Evolutionary conservation across 1,140 invertebrate species (phyloP), one percentile per base, ranked within the genome.

Genomic region (Trichomalopsis sarcophagae): DNA sequence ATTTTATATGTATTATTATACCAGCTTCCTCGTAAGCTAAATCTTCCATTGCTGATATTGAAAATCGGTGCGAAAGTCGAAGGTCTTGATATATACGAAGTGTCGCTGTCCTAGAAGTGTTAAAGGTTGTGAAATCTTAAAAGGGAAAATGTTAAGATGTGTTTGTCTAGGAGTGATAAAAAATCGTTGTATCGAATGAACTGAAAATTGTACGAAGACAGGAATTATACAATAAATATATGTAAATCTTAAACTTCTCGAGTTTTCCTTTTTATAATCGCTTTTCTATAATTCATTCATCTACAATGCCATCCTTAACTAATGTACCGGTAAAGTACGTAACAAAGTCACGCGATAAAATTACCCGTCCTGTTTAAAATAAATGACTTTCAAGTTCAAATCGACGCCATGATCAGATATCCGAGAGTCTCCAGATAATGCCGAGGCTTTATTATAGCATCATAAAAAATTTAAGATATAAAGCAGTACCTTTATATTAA

Each of bases 1-100:
- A 90, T 89, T 89, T 90, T 89, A 88, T 90, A 90, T 89, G 87
- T 89, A 89, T 86, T 89, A 89, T 90, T 87, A 88, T 87, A 88
- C 86, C 73, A 84, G 87, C 83, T 88, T 89, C 82, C 71, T 85
- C 78, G 68, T 86, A 85, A 87, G 79, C 86, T 80, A 71, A 85
- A 81, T 81, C 84, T 81, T 82, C 68, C 76, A 82, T 73, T 73
- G 27, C 23, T 81, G 36, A 81, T 81, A 76, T 86, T 75, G 66
- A 74, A 83, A 30, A 84, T 14, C 5, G 55, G 62, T 68, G 73
- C 30, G 69, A 33, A 80, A 84, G 30, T 82, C 66, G 50, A 74
- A 50, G 68, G 4, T 62, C n/a, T 80, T 36, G 21, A 66, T 68
- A n/a, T 81, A 85, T 69, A 69, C 23, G 77, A 75, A 75, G 13